phyloP scores from a whole-genome alignment of 2,888 invertebrate genomes.

The Eulithis prunata region DNA sequence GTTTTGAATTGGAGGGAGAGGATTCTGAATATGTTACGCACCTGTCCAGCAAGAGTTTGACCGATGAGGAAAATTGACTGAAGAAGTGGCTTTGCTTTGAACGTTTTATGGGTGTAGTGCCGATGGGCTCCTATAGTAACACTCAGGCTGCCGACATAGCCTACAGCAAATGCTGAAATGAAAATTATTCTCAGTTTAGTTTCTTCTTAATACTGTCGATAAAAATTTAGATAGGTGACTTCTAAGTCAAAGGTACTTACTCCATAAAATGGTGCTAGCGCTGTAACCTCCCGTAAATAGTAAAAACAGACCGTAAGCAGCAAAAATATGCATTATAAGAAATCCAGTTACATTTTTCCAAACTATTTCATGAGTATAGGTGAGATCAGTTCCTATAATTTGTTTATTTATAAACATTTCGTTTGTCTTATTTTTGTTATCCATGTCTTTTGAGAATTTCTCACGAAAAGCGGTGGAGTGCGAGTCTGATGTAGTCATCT shows the following conservation, averaged over 20 bases:
- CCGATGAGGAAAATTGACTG: not conserved
- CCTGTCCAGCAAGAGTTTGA: conserved; percentile 10
- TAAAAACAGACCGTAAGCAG: not conserved
- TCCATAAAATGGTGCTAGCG: not conserved
- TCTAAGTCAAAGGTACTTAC: not conserved
- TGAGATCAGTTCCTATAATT: conserved; percentile 1
- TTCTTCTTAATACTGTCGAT: too few relatives aligned
- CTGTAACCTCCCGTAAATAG: not conserved
- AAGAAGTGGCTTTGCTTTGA: conserved; percentile 4
- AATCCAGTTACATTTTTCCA: not conserved
- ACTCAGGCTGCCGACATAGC: not conserved
- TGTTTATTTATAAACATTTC: conserved; percentile 1
- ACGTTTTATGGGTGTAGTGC: not conserved
- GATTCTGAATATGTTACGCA: not conserved
- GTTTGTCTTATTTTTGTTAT: not conserved
- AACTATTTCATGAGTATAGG: not conserved
- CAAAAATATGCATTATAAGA: not conserved
- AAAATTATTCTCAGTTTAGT: not conserved
- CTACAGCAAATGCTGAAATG: not conserved
- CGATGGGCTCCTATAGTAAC: conserved; percentile 2
- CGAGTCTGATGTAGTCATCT: not conserved
- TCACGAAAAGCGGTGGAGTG: not conserved
- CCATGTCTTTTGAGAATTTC: not conserved
- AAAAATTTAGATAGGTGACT: not conserved
- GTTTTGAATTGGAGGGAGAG: too few relatives aligned